Evolutionary conservation across 64 coral and sea anemone species (phyloP).

Genomic region (Orbicella faveolata): DNA sequence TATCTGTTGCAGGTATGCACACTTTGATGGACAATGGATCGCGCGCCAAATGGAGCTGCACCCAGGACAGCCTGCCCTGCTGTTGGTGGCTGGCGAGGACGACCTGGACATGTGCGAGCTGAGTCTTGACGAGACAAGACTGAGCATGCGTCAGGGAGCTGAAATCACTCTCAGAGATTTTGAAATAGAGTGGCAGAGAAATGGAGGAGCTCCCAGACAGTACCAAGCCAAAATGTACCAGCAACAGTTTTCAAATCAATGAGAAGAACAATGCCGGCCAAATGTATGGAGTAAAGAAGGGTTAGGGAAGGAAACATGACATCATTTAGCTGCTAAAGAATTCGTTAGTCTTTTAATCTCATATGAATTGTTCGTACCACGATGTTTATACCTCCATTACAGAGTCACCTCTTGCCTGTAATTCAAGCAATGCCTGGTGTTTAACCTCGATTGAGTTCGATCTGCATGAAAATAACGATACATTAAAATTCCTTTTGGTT

Average conservation of each 20-base stretch:
- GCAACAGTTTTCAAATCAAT: not conserved
- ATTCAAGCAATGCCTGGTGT: too few relatives aligned
- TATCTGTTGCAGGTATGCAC: slow-evolving; percentile 77
- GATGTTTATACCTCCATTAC: too few relatives aligned
- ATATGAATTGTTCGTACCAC: too few relatives aligned
- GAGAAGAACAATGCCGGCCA: not conserved
- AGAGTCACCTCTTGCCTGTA: too few relatives aligned
- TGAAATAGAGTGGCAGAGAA: slow-evolving; percentile 70
- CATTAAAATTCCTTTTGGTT: too few relatives aligned
- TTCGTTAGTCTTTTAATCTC: too few relatives aligned
- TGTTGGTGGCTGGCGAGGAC: slow-evolving; percentile 91
- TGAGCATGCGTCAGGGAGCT: slow-evolving; percentile 72
- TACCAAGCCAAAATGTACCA: slow-evolving; percentile 87
- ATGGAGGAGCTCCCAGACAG: slow-evolving; percentile 54
- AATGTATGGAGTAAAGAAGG: not conserved
- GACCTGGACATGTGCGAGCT: slow-evolving; percentile 99
- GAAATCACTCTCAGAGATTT: slow-evolving; percentile 83
- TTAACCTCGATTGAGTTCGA: too few relatives aligned
- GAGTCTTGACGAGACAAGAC: slow-evolving; percentile 87
- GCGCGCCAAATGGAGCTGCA: slow-evolving; percentile 96
- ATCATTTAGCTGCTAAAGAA: not conserved
- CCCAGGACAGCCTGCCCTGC: slow-evolving; percentile 48
- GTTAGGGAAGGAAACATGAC: not conserved
- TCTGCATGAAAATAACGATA: too few relatives aligned
- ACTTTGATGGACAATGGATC: slow-evolving; percentile 99